phyloP scores from a whole-genome alignment of 2,888 invertebrate genomes.

The Spisula solida region DNA sequence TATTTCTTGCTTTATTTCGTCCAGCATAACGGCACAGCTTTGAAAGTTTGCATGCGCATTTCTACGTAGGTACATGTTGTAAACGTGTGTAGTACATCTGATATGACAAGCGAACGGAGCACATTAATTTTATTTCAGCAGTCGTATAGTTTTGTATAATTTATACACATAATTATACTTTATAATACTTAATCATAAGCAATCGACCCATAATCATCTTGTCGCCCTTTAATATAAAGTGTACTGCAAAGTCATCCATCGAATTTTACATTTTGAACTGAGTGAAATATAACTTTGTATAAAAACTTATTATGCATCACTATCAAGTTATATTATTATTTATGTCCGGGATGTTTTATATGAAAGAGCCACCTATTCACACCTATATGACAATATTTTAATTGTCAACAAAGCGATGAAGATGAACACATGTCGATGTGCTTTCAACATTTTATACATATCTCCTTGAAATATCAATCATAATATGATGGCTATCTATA shows the following conservation, averaged over 20 bases:
- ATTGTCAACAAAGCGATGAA: neutral
- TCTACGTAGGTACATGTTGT: no score
- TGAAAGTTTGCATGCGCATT: no score
- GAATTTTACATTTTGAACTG: neutral
- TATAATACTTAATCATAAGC: neutral
- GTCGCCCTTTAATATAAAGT: neutral
- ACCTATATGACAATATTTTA: neutral
- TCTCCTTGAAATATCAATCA: neutral
- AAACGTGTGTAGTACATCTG: no score
- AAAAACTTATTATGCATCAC: neutral
- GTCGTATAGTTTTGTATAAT: no score
- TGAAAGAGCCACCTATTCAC: neutral
- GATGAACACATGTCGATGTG: neutral
- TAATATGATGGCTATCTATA: neutral
- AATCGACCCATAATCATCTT: neutral
- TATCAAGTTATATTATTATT: neutral
- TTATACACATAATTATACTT: no score
- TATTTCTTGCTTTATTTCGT: no score
- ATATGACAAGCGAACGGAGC: no score
- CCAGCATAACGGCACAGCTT: no score
- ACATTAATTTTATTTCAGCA: no score
- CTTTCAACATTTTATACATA: neutral
- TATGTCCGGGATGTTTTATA: neutral
- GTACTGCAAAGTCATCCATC: neutral
- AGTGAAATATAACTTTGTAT: neutral